Conservation (phyloP, 2,888 invertebrate genomes). For the Diploptera punctata region DNA sequence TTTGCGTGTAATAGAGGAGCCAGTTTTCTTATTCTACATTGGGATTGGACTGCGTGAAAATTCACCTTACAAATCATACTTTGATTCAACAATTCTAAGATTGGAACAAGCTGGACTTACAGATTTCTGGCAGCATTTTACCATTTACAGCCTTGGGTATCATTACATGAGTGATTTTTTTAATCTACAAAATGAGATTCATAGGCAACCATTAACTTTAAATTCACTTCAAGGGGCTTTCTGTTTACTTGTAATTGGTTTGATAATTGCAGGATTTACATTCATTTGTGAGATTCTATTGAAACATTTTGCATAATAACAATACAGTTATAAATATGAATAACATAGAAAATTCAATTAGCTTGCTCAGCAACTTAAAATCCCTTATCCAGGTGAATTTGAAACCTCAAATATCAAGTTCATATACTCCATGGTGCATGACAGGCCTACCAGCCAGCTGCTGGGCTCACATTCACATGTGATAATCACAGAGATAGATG, state of each 20-base stretch:
- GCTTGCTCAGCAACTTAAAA: too few species aligned
- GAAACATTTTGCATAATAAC: too few species aligned
- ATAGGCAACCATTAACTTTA: neutral
- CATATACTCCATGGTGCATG: too few species aligned
- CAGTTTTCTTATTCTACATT: neutral
- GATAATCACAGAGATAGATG: too few species aligned
- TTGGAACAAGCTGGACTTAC: neutral
- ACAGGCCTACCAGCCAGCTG: too few species aligned
- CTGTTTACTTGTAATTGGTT: neutral
- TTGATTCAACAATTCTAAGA: neutral
- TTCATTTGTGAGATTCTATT: neutral
- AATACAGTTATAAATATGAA: too few species aligned
- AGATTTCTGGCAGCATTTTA: neutral
- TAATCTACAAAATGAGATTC: neutral
- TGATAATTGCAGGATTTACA: neutral
- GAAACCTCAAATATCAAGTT: too few species aligned
- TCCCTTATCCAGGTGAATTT: too few species aligned
- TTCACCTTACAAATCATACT: neutral
- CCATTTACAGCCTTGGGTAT: constrained; percentile 1
- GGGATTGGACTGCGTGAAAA: neutral
- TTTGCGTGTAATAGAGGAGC: neutral
- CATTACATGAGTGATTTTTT: neutral
- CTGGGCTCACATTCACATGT: too few species aligned
- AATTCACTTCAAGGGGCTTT: neutral
- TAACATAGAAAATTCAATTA: too few species aligned